Conservation (phyloP, 2,113 vertebrate genomes). For the Petroica traversi region DNA sequence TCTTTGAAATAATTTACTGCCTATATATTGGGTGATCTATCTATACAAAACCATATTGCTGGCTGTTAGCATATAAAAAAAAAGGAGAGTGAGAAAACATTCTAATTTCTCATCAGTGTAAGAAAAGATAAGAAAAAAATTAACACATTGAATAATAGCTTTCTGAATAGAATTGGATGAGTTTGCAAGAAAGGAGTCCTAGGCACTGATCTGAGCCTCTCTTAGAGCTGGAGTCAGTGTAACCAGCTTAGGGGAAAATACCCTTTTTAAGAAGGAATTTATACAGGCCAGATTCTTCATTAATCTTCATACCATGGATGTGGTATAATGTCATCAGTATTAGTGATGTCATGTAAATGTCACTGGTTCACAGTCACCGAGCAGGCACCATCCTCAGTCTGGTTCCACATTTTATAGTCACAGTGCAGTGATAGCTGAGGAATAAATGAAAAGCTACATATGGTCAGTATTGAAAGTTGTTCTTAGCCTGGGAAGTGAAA, state of each 20-base stretch:
- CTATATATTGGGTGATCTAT: not conserved
- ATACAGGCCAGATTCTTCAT: not conserved
- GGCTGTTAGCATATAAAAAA: not conserved
- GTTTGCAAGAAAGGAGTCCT: not conserved
- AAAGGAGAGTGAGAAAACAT: not conserved
- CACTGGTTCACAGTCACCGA: not conserved
- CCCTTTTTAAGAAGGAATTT: not conserved
- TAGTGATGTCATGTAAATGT: not conserved
- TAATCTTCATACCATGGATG: not conserved
- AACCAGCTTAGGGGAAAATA: not conserved
- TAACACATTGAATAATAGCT: not conserved
- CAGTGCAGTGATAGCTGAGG: not conserved
- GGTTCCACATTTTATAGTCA: not conserved
- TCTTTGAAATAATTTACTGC: constrained; percentile 2
- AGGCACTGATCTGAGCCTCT: not conserved
- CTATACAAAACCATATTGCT: constrained; percentile 21
- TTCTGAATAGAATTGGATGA: not conserved
- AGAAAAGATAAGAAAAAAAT: not conserved
- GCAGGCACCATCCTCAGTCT: not conserved
- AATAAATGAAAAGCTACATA: not conserved
- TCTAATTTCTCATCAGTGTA: constrained; percentile 23
- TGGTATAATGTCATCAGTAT: not conserved
- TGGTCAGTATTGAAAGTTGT: not conserved
- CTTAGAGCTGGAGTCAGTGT: not conserved
- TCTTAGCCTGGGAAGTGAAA: not conserved